A percentile compares a stretch with the other conserved stretches of the same genome.
Conservation (phyloP, 2,113 vertebrate species). For the Erinaceus europaeus region DNA sequence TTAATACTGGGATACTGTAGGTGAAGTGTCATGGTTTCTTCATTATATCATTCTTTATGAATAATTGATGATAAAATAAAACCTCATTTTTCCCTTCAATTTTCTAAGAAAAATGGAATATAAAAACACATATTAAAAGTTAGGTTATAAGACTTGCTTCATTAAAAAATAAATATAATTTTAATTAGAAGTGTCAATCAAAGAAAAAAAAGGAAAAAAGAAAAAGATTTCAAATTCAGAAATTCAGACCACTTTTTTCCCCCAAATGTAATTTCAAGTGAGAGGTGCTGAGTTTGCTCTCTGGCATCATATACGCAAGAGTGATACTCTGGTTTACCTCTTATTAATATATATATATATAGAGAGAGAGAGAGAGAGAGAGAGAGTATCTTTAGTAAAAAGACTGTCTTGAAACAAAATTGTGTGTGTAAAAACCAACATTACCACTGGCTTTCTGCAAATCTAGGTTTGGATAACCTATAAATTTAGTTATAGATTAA, state of each 20-base stretch:
- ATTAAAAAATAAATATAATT: background rate
- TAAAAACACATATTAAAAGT: background rate
- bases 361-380: no score
- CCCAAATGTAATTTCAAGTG: no score
- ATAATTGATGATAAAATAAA: slow-evolving; percentile 52
- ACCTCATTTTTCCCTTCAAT: background rate
- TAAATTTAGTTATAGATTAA: background rate
- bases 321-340: no score
- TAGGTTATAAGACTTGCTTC: background rate
- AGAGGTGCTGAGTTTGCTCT: no score
- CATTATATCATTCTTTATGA: slow-evolving; percentile 28
- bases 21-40: background rate
- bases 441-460: no score
- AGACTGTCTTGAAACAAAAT: no score
- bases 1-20: background rate
- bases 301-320: no score
- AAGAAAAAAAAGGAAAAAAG: background rate
- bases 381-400: no score
- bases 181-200: slow-evolving; percentile 2
- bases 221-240: background rate
- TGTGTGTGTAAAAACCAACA: no score
- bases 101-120: background rate
- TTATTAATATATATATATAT: no score
- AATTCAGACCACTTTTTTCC: background rate
- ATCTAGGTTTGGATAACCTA: background rate